Evolutionary conservation across 23 tunicate genomes (phyloP), one percentile per base, ranked within the genome.

Genomic region (Aplidium turbinatum): DNA sequence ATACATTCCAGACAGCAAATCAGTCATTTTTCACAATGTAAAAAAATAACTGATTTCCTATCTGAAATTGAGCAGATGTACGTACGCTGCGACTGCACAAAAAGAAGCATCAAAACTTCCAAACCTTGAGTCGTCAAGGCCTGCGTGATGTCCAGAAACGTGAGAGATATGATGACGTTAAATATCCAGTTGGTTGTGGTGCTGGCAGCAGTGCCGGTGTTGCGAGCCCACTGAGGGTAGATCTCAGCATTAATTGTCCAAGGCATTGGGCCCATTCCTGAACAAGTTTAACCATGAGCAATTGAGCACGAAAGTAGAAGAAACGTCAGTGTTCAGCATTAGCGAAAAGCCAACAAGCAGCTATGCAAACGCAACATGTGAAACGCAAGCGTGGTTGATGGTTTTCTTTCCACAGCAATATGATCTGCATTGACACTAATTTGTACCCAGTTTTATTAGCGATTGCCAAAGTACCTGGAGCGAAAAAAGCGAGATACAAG

Each of bases 221-320:
- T 76, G 19, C 97, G 32, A 7, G 97, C 90, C 97, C 97, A 91
- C 57, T 91, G 97, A 13, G 97, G 97, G 35, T 89, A 89, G 53
- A 78, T 93, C 53, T 93, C 98, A 26, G 98, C 76, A 68, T 93
- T 93, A 7, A 93, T 84, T 1, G 98, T 85, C 98, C 98, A 93
- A 25, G 98, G 98, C 76, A 93, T 81, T 0, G 98, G 98, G 0
- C 98, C 98, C 88, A 93, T 81, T 5, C 97, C 97, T 83, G 36
- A 1, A 20, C n/a, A n/a, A n/a, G n/a, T n/a, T n/a, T n/a, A n/a
- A n/a, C n/a, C n/a, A n/a, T n/a, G n/a, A n/a, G n/a, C n/a, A n/a
- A n/a, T n/a, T n/a, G n/a, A n/a, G n/a, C n/a, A n/a, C n/a, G n/a
- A n/a, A n/a, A n/a, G n/a, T n/a, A n/a, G n/a, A n/a, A n/a, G n/a